These are phyloP conservation scores for Nephrotoma appendiculata DNA, from an alignment of 2,888 invertebrate species.

Conservation along the genomic window DNA sequence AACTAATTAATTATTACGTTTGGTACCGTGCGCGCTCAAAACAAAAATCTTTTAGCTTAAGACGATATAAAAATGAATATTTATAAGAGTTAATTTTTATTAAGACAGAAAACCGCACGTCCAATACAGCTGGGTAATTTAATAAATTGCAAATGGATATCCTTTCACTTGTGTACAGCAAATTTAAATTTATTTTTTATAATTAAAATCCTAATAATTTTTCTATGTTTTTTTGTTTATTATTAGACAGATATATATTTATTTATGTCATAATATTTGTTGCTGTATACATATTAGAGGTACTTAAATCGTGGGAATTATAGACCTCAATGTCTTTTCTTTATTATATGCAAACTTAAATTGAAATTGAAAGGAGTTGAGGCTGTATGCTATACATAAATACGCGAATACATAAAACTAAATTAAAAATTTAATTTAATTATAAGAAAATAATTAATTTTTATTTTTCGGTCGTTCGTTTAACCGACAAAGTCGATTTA, in stretches of 20 bases:
- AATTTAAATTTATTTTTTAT: background rate
- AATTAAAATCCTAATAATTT: background rate
- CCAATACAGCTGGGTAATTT: background rate
- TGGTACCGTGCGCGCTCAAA: background rate
- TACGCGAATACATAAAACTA: background rate
- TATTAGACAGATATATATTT: background rate
- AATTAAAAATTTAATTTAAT: background rate
- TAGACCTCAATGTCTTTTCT: background rate
- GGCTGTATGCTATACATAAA: background rate
- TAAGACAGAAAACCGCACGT: background rate
- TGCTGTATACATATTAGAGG: background rate
- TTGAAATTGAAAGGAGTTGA: background rate
- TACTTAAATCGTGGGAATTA: background rate
- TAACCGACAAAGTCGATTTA: background rate
- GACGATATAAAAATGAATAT: background rate
- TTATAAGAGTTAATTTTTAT: background rate
- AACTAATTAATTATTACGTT: background rate
- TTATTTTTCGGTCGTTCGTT: background rate
- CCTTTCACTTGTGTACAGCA: background rate
- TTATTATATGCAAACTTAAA: background rate
- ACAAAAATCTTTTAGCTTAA: background rate
- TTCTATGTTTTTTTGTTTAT: background rate
- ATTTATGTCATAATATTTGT: background rate
- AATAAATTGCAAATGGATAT: background rate
- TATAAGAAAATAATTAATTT: background rate